phyloP scores from a whole-genome alignment of 2,797 vertebrate species.

The Trichosurus vulpecula region DNA sequence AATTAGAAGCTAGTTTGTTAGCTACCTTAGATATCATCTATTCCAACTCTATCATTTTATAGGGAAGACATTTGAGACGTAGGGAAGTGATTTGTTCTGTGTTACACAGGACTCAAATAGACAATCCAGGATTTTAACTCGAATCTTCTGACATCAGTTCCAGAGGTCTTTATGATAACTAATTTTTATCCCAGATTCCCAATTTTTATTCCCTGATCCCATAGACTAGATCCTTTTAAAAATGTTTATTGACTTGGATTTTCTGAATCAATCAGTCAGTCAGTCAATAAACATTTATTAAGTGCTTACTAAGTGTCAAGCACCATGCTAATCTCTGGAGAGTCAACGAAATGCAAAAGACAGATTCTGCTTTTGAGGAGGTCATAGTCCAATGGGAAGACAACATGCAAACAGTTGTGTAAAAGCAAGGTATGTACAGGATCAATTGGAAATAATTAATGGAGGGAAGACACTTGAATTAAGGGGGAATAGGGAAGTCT shows the following conservation, averaged over 20 bases:
- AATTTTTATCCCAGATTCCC: not conserved
- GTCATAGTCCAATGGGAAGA: not conserved
- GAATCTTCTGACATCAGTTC: not conserved
- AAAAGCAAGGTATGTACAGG: not conserved
- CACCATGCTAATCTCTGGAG: not conserved
- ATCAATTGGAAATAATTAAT: not conserved
- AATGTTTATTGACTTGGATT: not conserved
- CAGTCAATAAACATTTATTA: not conserved
- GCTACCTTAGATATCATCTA: not conserved
- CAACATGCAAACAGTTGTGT: not conserved
- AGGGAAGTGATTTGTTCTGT: not conserved
- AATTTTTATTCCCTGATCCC: too few species aligned
- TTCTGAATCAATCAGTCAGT: not conserved
- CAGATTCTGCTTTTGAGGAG: not conserved
- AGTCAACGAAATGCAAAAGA: not conserved
- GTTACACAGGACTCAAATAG: not conserved
- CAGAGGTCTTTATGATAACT: not conserved
- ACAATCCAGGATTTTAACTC: not conserved
- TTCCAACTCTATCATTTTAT: not conserved
- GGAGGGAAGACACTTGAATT: not conserved
- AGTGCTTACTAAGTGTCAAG: not conserved
- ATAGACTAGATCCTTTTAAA: not conserved
- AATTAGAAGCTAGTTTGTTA: not conserved
- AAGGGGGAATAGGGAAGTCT: not conserved
- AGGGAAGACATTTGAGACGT: not conserved